These are phyloP conservation scores for Ophioderma brevispina DNA, from an alignment of 35 echinoderm and acorn worm species.

Conservation along the genomic window DNA sequence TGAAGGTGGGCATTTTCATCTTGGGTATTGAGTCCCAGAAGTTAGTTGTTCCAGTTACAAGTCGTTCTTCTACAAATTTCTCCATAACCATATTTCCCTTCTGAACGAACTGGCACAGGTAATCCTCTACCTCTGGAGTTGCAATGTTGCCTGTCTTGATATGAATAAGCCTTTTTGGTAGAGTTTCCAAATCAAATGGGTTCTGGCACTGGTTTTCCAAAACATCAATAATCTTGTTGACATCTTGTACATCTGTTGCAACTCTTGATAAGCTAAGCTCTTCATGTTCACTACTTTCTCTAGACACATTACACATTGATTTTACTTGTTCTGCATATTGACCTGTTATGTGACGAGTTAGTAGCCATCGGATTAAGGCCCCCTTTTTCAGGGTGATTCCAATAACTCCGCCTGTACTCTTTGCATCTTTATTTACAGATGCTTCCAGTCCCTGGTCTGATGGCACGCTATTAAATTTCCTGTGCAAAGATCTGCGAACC, in stretches of 20 bases:
- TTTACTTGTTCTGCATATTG: background rate
- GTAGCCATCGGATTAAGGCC: background rate
- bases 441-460: background rate
- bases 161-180: background rate
- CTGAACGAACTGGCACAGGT: background rate
- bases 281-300: background rate
- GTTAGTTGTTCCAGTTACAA: background rate
- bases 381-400: background rate
- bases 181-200: background rate
- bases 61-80: background rate
- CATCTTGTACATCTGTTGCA: background rate
- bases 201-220: background rate
- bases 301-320: background rate
- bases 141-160: background rate
- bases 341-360: background rate
- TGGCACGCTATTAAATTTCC: background rate
- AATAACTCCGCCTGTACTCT: background rate
- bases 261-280: background rate
- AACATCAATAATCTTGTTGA: background rate
- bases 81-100: background rate
- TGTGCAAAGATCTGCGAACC: background rate
- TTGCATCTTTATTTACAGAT: background rate
- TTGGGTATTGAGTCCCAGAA: background rate
- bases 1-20: background rate
- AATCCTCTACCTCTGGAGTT: background rate